phyloP scores from a whole-genome alignment of 2,888 invertebrate species.

The Boloria euphrosyne region DNA sequence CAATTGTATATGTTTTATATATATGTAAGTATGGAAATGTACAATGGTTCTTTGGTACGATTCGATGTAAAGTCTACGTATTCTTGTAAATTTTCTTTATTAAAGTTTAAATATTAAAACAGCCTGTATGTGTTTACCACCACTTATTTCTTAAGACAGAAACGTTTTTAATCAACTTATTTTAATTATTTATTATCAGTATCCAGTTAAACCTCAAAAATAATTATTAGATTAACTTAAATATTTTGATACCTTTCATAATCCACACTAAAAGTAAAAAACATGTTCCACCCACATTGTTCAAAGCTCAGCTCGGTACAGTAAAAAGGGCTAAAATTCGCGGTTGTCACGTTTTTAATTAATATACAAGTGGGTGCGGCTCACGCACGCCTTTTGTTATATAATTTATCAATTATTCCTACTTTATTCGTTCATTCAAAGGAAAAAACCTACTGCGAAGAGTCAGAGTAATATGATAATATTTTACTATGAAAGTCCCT shows the following conservation, averaged over 20 bases:
- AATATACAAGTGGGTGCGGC: constrained; percentile 68
- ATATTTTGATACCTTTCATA: no score
- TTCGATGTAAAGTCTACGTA: no score
- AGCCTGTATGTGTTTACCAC: no score
- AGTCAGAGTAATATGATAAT: constrained; percentile 17
- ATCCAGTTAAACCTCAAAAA: background rate
- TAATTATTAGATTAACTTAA: no score
- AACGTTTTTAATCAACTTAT: no score
- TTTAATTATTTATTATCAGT: no score
- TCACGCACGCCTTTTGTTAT: constrained; percentile 54
- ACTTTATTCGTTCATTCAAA: constrained; percentile 15
- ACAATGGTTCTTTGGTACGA: no score
- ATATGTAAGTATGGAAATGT: no score
- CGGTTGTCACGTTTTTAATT: constrained; percentile 78
- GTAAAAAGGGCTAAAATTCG: constrained; percentile 67
- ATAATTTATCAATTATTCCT: constrained; percentile 67
- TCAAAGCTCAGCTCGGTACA: constrained; percentile 51
- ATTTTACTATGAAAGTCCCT: constrained; percentile 5
- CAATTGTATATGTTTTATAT: no score
- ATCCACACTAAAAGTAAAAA: constrained; percentile 1
- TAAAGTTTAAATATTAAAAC: no score
- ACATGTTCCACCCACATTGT: constrained; percentile 42
- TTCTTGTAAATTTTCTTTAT: no score
- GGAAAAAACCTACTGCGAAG: background rate
- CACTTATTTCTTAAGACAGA: no score